Evolutionary conservation across 2,113 vertebrate species (phyloP), one percentile per base, ranked within the genome.

Genomic region (Fulmarus glacialis): DNA sequence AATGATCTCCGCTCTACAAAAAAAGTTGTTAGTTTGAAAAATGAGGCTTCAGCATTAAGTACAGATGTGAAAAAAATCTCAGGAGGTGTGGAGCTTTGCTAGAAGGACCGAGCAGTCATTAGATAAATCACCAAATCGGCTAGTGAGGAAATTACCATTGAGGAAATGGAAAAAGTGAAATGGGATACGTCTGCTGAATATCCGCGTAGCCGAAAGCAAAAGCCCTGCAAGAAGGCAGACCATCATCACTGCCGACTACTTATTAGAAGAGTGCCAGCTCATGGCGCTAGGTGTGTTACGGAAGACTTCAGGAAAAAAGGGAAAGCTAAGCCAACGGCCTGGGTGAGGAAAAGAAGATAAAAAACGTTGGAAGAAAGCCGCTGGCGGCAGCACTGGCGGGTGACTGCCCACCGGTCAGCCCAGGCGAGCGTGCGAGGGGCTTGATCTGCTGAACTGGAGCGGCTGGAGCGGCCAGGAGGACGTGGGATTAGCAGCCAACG

Each of bases 401-500:
- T 14, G 9, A 19, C 45, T n/a, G 60, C 60, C 22, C 58, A 43
- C 64, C 2, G 7, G 1, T 13, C 12, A 5, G 62, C 38, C 30
- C 30, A 38, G 72, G 15, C 1, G 8, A 74, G 3, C 1, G 8
- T 6, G 64, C 30, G 19, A 70, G 21, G 40, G 24, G 40, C 19
- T 62, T 7, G 15, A 21, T 19, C 38, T 11, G 45, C 45, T 52
- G 12, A 34, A 23, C 40, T 7, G 3, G n/a, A 3, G n/a, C 29
- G 42, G n/a, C 63, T 12, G 26, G 42, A 48, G 53, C 0, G 4
- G 67, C 24, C n/a, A 43, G 68, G 16, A 32, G 22, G 59, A 52
- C 20, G 0, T 1, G 3, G 21, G 47, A 9, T 12, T 5, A 11
- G 45, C 2, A 9, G 84, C 26, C 83, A 53, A 3, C 0, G 3